Percentiles rank a stretch among this genome's conserved stretches.
These are phyloP conservation scores for Ciona savignyi DNA, from an alignment of 23 tunicate genomes.

Conservation along the genomic window DNA sequence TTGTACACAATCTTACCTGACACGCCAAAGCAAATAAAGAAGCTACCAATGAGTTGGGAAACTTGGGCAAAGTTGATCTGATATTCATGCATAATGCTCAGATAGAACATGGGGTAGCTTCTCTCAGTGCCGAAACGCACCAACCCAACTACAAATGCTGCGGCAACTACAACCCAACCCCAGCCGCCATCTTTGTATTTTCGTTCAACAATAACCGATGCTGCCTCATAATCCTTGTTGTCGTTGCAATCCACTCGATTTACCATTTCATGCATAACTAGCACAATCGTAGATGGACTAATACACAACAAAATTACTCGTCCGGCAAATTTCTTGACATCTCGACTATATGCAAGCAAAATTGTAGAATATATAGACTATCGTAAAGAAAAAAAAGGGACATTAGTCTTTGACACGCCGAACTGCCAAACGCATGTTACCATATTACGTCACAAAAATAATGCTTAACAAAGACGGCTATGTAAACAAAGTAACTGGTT, in stretches of 20 bases:
- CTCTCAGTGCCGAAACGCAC: neutral
- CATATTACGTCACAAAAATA: too few species aligned
- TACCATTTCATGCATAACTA: too few species aligned
- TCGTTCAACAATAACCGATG: neutral
- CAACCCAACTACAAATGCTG: neutral
- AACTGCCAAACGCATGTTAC: too few species aligned
- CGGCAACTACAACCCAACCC: constrained; percentile 7
- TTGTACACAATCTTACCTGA: constrained; percentile 9
- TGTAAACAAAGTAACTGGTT: too few species aligned
- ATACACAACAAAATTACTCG: too few species aligned
- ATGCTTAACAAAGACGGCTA: too few species aligned
- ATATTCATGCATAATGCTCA: neutral
- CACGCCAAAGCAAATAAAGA: neutral
- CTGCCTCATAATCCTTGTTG: neutral
- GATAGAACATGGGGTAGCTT: neutral
- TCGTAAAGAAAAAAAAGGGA: too few species aligned
- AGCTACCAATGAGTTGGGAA: neutral
- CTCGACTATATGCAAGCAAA: too few species aligned
- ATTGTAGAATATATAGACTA: too few species aligned
- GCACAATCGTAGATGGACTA: too few species aligned
- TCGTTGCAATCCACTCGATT: neutral
- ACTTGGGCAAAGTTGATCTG: neutral
- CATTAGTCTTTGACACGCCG: too few species aligned
- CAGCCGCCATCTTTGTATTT: constrained; percentile 1
- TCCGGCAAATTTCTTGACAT: too few species aligned